Conservation (phyloP, 2,888 invertebrate genomes). For the Hirtodrosophila cameraria region DNA sequence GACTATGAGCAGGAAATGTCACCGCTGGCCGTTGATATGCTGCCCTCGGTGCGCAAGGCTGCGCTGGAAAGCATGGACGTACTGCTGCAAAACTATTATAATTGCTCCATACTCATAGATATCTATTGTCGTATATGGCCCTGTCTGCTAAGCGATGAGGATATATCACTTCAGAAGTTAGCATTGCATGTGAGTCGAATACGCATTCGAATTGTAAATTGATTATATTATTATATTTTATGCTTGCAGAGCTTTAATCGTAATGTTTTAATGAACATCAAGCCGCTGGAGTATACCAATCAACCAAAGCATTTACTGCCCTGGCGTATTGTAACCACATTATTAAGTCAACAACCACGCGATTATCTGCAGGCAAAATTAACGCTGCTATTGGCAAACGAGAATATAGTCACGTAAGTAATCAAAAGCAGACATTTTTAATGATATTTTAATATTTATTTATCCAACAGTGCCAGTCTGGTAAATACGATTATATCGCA, state of each 20-base stretch:
- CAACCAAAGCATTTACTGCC: conserved; percentile 82
- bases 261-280: conserved; percentile 79
- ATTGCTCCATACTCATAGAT: conserved; percentile 82
- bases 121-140: conserved; percentile 82
- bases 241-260: conserved; percentile 78
- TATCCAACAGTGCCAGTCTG: conserved; percentile 64
- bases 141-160: conserved; percentile 80
- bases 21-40: conserved; percentile 70
- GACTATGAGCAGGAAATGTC: conserved; percentile 81
- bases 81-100: conserved; percentile 76
- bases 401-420: conserved; percentile 53
- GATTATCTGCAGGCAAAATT: conserved; percentile 80
- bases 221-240: not conserved
- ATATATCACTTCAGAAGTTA: conserved; percentile 75
- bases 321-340: conserved; percentile 81
- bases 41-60: conserved; percentile 80
- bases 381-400: conserved; percentile 64
- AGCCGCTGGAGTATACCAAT: conserved; percentile 81
- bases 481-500: conserved; percentile 82
- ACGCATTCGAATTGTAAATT: not conserved
- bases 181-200: conserved; percentile 76
- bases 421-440: too few species aligned
- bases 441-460: too few species aligned
- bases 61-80: conserved; percentile 76
- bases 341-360: conserved; percentile 77